Conservation (phyloP, 2,797 vertebrate species). For the Momotus momota region DNA sequence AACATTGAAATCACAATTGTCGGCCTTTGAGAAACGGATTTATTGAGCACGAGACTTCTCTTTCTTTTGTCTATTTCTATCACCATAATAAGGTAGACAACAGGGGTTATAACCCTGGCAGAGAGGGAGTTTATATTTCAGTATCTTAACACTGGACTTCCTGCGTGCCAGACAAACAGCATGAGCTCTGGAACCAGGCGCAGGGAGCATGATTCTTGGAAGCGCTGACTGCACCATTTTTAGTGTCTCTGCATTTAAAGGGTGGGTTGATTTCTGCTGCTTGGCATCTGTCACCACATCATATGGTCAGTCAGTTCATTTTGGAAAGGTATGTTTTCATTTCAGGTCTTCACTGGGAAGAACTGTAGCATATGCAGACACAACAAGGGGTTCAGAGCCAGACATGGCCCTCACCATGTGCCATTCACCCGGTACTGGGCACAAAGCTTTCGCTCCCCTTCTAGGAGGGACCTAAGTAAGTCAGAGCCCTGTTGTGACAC, state of each 20-base stretch:
- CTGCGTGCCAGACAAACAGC: neutral
- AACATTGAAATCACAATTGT: neutral
- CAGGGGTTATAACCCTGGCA: neutral
- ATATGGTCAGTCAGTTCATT: neutral
- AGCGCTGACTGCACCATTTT: neutral
- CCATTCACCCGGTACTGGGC: neutral
- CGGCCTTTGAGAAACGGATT: neutral
- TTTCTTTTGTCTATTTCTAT: neutral
- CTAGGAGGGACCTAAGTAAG: neutral
- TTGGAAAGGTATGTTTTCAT: neutral
- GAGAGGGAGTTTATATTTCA: neutral
- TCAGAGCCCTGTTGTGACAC: slow-evolving; percentile 4
- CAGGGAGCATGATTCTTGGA: neutral
- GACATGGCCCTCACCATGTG: neutral
- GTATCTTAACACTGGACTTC: neutral
- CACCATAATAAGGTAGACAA: neutral
- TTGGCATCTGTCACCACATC: neutral
- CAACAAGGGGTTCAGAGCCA: neutral
- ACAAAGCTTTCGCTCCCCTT: neutral
- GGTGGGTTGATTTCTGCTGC: slow-evolving; percentile 22
- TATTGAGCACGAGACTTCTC: neutral
- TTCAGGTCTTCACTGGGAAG: neutral
- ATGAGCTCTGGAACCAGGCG: neutral
- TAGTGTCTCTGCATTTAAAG: slow-evolving; percentile 26
- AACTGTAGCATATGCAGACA: neutral